These are phyloP conservation scores for Malurus alboscapulatus DNA, from an alignment of 2,113 vertebrate species.

Conservation along the genomic window DNA sequence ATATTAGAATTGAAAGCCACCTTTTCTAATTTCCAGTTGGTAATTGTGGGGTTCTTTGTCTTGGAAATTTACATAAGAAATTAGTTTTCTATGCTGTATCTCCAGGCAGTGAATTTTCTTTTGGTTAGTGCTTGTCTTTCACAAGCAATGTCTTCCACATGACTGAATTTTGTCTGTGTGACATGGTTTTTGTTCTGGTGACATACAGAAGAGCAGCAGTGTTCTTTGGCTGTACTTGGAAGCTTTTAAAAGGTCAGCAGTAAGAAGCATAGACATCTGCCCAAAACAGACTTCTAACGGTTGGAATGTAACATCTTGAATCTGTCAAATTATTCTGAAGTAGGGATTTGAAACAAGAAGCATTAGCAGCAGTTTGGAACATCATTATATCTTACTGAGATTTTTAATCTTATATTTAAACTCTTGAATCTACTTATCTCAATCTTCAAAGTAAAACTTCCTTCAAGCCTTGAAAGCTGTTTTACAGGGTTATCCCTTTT, in stretches of 20 bases:
- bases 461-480: neutral
- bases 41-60: neutral
- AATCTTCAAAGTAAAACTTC: neutral
- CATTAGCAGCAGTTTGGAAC: neutral
- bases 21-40: neutral
- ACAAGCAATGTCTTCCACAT: neutral
- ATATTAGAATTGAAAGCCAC: neutral
- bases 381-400: neutral
- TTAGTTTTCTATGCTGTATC: neutral
- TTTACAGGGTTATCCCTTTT: neutral
- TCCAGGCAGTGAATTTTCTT: neutral
- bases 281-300: neutral
- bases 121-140: neutral
- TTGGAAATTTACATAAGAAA: neutral
- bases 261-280: neutral
- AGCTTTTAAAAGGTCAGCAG: neutral
- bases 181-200: neutral
- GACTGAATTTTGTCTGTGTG: neutral
- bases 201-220: neutral
- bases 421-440: neutral
- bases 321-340: neutral
- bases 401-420: neutral
- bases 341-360: neutral
- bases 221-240: neutral
- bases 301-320: neutral